Conservation (phyloP, 2,888 invertebrate species). For the Syrphus vitripennis region DNA sequence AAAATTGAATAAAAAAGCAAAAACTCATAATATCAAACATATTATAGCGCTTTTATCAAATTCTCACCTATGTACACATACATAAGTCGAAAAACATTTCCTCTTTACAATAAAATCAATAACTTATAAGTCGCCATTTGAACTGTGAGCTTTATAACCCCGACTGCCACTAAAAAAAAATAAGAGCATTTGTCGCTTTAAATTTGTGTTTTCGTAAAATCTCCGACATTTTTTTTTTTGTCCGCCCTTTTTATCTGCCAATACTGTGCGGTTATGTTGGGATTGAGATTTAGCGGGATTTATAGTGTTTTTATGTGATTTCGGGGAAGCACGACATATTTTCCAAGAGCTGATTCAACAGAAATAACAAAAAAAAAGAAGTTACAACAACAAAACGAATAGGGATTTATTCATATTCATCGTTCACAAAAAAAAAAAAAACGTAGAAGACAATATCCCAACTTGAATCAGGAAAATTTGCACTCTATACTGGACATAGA, state of each 20-base stretch:
- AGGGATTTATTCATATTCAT: too few relatives aligned
- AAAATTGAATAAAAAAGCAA: too few relatives aligned
- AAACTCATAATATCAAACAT: too few relatives aligned
- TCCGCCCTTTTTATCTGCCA: constrained; percentile 55
- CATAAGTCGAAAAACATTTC: background rate
- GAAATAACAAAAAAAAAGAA: background rate
- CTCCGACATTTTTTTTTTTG: background rate
- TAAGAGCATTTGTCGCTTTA: background rate
- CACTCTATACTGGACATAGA: constrained; percentile 16
- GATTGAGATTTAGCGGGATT: constrained; percentile 64
- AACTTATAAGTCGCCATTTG: constrained; percentile 47
- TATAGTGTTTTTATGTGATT: constrained; percentile 42
- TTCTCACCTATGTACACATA: too few relatives aligned
- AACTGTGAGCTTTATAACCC: constrained; percentile 42
- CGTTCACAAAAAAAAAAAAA: background rate
- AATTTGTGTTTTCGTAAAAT: constrained; percentile 14
- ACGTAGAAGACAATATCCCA: background rate
- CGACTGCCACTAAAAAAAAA: constrained; percentile 25
- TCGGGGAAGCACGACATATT: background rate
- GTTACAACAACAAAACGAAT: background rate
- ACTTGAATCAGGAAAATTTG: constrained; percentile 19
- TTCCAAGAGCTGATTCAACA: background rate
- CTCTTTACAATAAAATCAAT: background rate
- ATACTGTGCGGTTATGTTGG: constrained; percentile 48
- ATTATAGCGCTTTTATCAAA: background rate